phyloP scores from a whole-genome alignment of 2,888 invertebrate species.

The Patella pellucida region DNA sequence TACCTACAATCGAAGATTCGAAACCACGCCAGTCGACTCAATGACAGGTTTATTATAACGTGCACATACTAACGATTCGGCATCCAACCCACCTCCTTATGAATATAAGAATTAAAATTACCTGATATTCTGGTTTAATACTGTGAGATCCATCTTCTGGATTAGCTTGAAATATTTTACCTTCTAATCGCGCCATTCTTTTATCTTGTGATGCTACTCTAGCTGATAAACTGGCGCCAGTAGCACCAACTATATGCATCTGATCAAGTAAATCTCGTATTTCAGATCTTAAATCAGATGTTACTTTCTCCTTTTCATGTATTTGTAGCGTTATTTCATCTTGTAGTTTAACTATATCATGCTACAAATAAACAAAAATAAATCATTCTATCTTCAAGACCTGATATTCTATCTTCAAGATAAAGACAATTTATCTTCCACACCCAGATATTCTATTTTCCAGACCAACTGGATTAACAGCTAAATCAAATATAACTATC shows the following conservation, averaged over 20 bases:
- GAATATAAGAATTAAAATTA: not conserved
- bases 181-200: slow-evolving; percentile 62
- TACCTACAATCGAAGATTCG: no score
- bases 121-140: slow-evolving; percentile 12
- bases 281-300: slow-evolving; percentile 49
- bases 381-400: no score
- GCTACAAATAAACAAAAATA: slow-evolving; percentile 24
- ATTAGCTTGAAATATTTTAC: slow-evolving; percentile 47
- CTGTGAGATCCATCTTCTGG: slow-evolving; percentile 23
- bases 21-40: no score
- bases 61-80: no score
- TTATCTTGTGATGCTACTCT: slow-evolving; percentile 60
- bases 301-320: slow-evolving; percentile 56
- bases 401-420: no score
- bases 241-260: slow-evolving; percentile 57
- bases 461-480: no score
- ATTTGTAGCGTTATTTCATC: slow-evolving; percentile 49
- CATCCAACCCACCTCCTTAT: no score
- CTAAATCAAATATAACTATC: no score
- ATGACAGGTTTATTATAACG: no score
- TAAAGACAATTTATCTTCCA: no score
- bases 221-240: slow-evolving; percentile 57
- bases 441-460: no score
- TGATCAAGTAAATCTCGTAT: slow-evolving; percentile 56
- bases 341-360: slow-evolving; percentile 57